Base-by-base conservation (phyloP, 2,113 vertebrate genomes). In the Cichladusa arquata region DNA sequence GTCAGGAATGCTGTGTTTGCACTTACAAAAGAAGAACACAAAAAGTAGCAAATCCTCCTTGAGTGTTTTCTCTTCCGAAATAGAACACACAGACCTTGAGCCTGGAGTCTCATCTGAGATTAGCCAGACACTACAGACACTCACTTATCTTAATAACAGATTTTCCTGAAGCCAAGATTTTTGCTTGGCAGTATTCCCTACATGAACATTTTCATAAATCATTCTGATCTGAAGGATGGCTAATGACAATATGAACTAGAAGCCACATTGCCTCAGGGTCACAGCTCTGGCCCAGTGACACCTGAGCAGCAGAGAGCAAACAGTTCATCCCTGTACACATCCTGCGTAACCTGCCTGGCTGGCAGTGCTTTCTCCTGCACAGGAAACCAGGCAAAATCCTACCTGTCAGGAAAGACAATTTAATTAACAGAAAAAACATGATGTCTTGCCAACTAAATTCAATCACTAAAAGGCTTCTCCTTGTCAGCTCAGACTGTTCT, bases 361-460 rank as follows among this genome's bases (percentile, higher is more conserved):
- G 38, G 20, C 58, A 77, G 14, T 28, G 36, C 54, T 77, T 73
- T 58, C 76, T 81, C 60, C 72, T 74, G 64, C 77, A 34, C 42
- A 19, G 88, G 64, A 48, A 67, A 56, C 10, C 73, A 67, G 58
- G 47, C 50, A 71, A 89, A 96, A 71, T 19, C 48, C 53, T 40
- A 78, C 40, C 57, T 60, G 70, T 67, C 61, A 79, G 14, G 66
- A 70, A 81, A 48, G 45, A 53, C 56, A 76, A 57, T 92, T 82
- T 64, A 91, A 95, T 96, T 90, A 91, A 62, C 26, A 79, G 69
- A 73, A 84, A 94, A 90, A 87, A 48, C 70, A 71, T 16, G 53
- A 79, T n/a, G 70, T 81, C 65, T 71, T 56, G 93, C 93, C 96
- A 94, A 11, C 31, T 65, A 26, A 83, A 92, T 94, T 81, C 81